Evolutionary conservation across 1,140 invertebrate species (phyloP).

Genomic region (Plodia interpunctella): DNA sequence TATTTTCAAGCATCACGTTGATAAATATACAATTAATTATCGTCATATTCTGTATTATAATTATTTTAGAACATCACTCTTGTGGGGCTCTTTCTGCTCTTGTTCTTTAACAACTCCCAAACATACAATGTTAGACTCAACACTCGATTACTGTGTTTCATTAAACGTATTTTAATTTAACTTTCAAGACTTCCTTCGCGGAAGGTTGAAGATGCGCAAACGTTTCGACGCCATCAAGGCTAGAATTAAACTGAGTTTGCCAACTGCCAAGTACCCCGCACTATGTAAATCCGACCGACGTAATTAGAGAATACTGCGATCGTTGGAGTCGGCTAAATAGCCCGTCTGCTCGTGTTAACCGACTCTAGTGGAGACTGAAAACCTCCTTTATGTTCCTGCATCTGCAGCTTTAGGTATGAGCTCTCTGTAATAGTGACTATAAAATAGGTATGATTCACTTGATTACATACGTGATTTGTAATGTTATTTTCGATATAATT

Average conservation of each 20-base stretch:
- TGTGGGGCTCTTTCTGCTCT: conserved; percentile 52
- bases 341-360: conserved; percentile 31
- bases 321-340: conserved; percentile 35
- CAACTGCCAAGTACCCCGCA: conserved; percentile 44
- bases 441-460: too few relatives aligned
- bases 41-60: neutral
- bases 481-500: too few relatives aligned
- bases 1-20: too few relatives aligned
- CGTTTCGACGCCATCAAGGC: conserved; percentile 27
- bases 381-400: conserved; percentile 29
- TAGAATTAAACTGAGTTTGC: conserved; percentile 23
- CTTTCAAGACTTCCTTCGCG: conserved; percentile 11
- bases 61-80: conserved; percentile 23
- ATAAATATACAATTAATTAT: too few relatives aligned
- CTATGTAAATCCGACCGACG: conserved; percentile 46
- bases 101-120: conserved; percentile 64
- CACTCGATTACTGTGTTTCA: neutral
- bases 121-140: conserved; percentile 25
- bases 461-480: too few relatives aligned
- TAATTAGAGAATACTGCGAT: conserved; percentile 47
- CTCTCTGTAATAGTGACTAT: too few relatives aligned
- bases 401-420: too few relatives aligned
- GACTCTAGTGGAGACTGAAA: conserved; percentile 25
- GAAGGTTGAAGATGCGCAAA: conserved; percentile 12
- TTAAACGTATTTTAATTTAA: conserved; percentile 17